A percentile compares a stretch with the other conserved stretches of the same genome.
Conservation (phyloP, 2,797 vertebrate species). For the Eremophila alpestris region DNA sequence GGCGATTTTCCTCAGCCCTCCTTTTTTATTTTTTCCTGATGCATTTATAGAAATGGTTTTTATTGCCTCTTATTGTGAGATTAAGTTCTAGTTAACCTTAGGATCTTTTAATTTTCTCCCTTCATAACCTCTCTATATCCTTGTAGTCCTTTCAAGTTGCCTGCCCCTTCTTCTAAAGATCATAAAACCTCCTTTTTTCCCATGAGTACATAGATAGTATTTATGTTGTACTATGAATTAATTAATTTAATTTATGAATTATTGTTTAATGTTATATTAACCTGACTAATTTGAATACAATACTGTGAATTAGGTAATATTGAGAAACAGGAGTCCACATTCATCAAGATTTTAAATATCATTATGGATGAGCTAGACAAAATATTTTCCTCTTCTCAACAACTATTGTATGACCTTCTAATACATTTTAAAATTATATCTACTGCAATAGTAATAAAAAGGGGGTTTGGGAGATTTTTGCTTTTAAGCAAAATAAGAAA, state of each 20-base stretch:
- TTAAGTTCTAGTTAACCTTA: background rate
- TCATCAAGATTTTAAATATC: background rate
- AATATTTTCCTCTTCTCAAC: background rate
- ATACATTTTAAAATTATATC: background rate
- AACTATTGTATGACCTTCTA: background rate
- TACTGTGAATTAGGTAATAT: background rate
- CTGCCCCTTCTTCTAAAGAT: background rate
- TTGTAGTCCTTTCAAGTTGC: background rate
- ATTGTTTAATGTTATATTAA: background rate
- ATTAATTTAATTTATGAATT: background rate
- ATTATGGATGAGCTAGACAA: background rate
- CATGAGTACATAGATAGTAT: background rate
- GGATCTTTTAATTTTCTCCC: background rate
- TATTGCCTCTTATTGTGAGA: background rate
- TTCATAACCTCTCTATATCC: fast-evolving
- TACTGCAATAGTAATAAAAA: background rate
- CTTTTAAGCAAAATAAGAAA: background rate
- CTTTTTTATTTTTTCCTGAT: background rate
- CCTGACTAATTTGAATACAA: background rate
- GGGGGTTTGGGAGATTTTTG: background rate
- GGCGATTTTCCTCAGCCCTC: background rate
- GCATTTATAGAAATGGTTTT: background rate
- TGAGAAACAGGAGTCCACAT: background rate
- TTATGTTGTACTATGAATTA: background rate
- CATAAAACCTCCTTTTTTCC: background rate